Conservation (phyloP, 2,797 vertebrate genomes). For the Champsocephalus gunnari region DNA sequence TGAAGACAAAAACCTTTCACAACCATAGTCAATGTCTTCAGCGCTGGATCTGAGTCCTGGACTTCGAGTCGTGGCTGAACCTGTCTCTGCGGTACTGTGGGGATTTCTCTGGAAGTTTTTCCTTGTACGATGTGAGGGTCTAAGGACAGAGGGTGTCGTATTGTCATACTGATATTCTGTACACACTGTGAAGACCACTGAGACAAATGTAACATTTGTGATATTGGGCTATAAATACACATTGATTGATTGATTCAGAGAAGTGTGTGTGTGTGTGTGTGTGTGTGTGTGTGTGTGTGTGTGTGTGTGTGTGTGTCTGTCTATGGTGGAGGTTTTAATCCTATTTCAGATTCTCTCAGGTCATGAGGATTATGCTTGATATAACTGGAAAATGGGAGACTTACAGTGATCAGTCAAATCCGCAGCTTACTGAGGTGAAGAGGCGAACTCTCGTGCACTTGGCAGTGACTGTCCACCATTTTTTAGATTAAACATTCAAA, state of each 20-base stretch:
- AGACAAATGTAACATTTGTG: no score
- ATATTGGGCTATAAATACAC: no score
- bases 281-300: not conserved
- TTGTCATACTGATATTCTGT: no score
- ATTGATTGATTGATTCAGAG: no score
- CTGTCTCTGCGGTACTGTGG: no score
- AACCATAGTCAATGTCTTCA: not conserved
- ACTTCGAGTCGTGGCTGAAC: no score
- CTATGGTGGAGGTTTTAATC: constrained; percentile 42
- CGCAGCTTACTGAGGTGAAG: not conserved
- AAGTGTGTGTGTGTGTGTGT: not conserved
- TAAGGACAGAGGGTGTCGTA: no score
- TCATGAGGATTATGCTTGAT: constrained; percentile 55
- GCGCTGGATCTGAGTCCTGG: no score
- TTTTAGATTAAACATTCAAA: not conserved
- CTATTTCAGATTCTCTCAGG: constrained; percentile 41
- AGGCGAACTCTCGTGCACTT: not conserved
- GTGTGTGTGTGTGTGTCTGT: not conserved
- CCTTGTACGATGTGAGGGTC: no score
- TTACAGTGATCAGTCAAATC: constrained; percentile 19
- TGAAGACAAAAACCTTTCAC: constrained; percentile 5
- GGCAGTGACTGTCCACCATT: not conserved
- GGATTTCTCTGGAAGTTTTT: no score
- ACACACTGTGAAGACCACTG: no score
- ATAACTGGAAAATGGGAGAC: constrained; percentile 48